Evolutionary conservation across 1,140 invertebrate genomes (phyloP), one percentile per base, ranked within the genome.

Genomic region (Palaemon carinicauda): DNA sequence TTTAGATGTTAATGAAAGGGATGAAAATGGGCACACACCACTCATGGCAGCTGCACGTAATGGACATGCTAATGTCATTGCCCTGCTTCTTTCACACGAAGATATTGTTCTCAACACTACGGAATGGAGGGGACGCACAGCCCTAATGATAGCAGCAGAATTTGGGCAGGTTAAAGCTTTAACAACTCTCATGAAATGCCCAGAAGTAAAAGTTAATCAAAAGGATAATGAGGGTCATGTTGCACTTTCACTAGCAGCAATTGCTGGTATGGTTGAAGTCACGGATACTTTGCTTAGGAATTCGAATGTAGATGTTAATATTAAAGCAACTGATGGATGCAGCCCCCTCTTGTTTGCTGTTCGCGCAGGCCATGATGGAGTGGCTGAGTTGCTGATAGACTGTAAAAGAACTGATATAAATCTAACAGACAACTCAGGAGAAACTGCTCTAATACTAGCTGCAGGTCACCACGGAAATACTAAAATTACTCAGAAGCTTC

Each of bases 61-160:
- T 50, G 89, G 89, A 17, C 87, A 89, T 52, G 74, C 56, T 27
- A 73, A 88, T 2, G 80, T 89, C 10, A 21, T 89, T 31, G 31
- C 50, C 33, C 51, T 89, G 21, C 69, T 89, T 14, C 82, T 89
- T 10, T 33, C 53, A 5, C 89, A 89, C 33, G 83, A 88, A n/a
- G 65, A 85, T 51, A 81, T 88, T n/a, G 33, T 73, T 9, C 27
- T 74, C 12, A 89, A 86, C 50, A 50, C 52, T 21, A 51, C 50
- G 3, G 87, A 89, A 56, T 89, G 96, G 94, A 95, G 97, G 91
- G 96, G 96, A 29, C 97, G 98, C 92, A 98, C 97, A 80, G 96
- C 97, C 7, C 91, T 98, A 88, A 98, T 98, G 97, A 92, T 98
- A 51, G 96, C 97, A 80, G 96, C 96, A n/a, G 97, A 96, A 88